Conservation (phyloP, 2,888 invertebrate genomes). For the Amphipyra berbera region DNA sequence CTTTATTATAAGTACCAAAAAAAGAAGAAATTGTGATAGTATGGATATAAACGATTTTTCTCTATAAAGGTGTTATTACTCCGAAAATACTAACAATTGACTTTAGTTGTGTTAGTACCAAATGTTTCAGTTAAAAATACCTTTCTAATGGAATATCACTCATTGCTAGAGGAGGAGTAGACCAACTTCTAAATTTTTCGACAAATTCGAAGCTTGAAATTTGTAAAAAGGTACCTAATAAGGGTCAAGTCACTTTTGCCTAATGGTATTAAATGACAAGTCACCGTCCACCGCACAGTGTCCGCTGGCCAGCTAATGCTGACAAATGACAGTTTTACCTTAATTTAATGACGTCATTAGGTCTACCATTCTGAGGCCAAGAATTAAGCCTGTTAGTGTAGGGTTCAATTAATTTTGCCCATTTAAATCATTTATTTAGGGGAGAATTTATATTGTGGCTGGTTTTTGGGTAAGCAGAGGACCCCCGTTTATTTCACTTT, state of each 20-base stretch:
- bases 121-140: too few species aligned
- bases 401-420: conserved; percentile 30
- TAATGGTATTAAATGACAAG: neutral
- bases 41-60: too few species aligned
- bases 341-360: conserved; percentile 45
- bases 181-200: too few species aligned
- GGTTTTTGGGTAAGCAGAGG: neutral
- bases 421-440: conserved; percentile 30
- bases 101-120: too few species aligned
- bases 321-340: conserved; percentile 43
- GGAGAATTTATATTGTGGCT: neutral
- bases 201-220: too few species aligned
- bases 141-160: too few species aligned
- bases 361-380: conserved; percentile 18
- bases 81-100: too few species aligned
- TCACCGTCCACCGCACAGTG: neutral
- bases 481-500: neutral
- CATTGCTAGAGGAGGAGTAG: too few species aligned
- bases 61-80: too few species aligned
- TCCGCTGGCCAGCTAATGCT: conserved; percentile 23
- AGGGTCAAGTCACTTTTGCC: neutral
- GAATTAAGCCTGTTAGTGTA: conserved; percentile 27
- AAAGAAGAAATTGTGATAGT: too few species aligned
- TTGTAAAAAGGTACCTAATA: too few species aligned
- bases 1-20: too few species aligned